Evolutionary conservation across 2,888 invertebrate species (phyloP).

Genomic region (Eulithis prunata): DNA sequence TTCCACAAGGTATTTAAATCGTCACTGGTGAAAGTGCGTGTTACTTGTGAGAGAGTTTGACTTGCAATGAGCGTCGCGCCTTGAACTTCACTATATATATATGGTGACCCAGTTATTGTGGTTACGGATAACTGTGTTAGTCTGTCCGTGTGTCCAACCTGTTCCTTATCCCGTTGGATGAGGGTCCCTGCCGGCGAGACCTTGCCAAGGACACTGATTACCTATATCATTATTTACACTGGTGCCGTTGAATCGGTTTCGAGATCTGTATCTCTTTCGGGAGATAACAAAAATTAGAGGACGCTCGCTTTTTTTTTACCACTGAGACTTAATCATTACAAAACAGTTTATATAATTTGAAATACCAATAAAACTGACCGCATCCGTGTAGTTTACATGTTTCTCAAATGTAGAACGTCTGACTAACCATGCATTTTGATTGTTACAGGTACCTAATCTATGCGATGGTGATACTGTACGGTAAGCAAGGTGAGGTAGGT

Average conservation of each 20-base stretch:
- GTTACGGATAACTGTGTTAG: constrained; percentile 78
- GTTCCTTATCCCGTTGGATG: constrained; percentile 69
- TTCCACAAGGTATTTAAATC: constrained; percentile 64
- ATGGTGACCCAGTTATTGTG: constrained; percentile 91
- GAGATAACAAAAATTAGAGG: background rate
- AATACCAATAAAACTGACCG: background rate
- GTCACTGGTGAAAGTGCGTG: constrained; percentile 81
- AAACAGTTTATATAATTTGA: background rate
- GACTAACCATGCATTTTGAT: constrained; percentile 26
- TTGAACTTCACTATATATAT: constrained; percentile 94
- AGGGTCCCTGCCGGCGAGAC: constrained; percentile 56
- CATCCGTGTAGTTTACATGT: background rate
- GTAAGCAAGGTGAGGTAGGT: constrained; percentile 27
- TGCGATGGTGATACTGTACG: constrained; percentile 2
- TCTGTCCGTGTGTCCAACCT: constrained; percentile 68
- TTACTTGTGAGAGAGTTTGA: constrained; percentile 74
- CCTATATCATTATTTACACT: constrained; percentile 23
- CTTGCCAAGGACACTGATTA: constrained; percentile 56
- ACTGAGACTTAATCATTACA: background rate
- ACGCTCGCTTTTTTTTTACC: constrained; percentile 5
- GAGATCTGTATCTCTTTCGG: constrained; percentile 15
- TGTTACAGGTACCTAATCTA: constrained; percentile 43
- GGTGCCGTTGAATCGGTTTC: constrained; percentile 11
- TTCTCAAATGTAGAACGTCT: constrained; percentile 4
- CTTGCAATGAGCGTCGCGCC: constrained; percentile 87